Percentiles rank a stretch among this genome's conserved stretches.
Evolutionary conservation across 2,888 invertebrate species (phyloP).

Genomic region (Noctua comes): DNA sequence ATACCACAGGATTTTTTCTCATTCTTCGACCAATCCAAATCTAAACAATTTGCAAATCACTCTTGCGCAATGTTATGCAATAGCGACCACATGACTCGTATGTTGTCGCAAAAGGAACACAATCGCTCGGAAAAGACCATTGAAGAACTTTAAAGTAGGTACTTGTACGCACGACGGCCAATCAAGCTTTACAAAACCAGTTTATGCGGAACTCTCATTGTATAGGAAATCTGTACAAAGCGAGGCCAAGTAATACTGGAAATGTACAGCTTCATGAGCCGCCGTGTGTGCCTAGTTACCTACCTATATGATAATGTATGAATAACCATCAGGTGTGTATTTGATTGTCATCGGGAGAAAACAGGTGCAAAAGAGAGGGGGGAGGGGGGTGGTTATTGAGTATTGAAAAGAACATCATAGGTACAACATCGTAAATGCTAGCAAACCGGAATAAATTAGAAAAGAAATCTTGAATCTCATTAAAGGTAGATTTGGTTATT

Average conservation of each 20-base stretch:
- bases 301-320: neutral
- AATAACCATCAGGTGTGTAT: neutral
- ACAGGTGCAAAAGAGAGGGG: neutral
- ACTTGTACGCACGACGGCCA: neutral
- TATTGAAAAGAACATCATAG: neutral
- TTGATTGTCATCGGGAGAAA: neutral
- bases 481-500: neutral
- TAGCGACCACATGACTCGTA: neutral
- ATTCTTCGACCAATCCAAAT: neutral
- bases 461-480: neutral
- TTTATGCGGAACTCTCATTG: too few relatives aligned
- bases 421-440: neutral
- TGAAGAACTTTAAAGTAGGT: neutral
- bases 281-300: too few relatives aligned
- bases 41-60: constrained; percentile 8
- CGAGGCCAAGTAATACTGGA: too few relatives aligned
- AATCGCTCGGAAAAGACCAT: neutral
- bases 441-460: neutral
- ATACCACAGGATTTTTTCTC: neutral
- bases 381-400: too few relatives aligned
- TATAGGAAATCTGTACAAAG: too few relatives aligned
- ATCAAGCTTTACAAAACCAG: too few relatives aligned
- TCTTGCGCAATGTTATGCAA: constrained; percentile 43
- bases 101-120: constrained; percentile 7
- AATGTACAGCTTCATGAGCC: too few relatives aligned